phyloP scores from a whole-genome alignment of 1,140 invertebrate genomes.

The Drosophila busckii region DNA sequence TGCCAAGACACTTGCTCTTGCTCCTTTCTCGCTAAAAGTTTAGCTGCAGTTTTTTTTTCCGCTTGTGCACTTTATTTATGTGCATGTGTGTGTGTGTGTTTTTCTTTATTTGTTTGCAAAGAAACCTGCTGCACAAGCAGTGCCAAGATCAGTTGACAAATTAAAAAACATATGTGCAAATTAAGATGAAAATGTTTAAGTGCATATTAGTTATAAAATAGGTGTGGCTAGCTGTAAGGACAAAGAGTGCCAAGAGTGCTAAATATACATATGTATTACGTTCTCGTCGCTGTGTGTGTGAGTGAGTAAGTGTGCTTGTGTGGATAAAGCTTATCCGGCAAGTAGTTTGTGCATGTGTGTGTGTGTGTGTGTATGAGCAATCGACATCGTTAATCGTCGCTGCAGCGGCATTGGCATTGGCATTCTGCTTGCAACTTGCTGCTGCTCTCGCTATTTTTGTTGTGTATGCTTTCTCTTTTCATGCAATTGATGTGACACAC shows the following conservation, averaged over 20 bases:
- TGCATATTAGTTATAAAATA: too few relatives aligned
- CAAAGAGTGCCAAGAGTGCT: too few relatives aligned
- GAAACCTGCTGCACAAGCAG: not conserved
- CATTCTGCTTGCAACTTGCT: constrained; percentile 25
- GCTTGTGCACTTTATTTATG: not conserved
- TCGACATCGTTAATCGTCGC: constrained; percentile 14
- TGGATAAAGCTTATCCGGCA: not conserved
- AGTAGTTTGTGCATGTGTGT: not conserved
- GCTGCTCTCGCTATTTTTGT: constrained; percentile 18
- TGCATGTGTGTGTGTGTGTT: not conserved
- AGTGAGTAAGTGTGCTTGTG: not conserved
- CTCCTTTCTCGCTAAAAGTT: too few relatives aligned
- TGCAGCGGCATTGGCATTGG: constrained; percentile 32
- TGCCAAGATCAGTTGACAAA: not conserved
- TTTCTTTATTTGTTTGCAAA: not conserved
- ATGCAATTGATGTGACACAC: constrained; percentile 19
- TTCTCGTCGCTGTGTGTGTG: too few relatives aligned
- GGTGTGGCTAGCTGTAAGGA: too few relatives aligned
- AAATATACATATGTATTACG: too few relatives aligned
- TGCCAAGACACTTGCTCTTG: not conserved
- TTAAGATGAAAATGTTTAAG: not conserved
- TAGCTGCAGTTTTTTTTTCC: not conserved
- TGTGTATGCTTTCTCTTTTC: constrained; percentile 36
- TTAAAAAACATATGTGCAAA: not conserved
- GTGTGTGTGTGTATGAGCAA: not conserved